Evolutionary conservation across 2,113 vertebrate species (phyloP), one percentile per base, ranked within the genome.

Genomic region (Ciconia stormi): DNA sequence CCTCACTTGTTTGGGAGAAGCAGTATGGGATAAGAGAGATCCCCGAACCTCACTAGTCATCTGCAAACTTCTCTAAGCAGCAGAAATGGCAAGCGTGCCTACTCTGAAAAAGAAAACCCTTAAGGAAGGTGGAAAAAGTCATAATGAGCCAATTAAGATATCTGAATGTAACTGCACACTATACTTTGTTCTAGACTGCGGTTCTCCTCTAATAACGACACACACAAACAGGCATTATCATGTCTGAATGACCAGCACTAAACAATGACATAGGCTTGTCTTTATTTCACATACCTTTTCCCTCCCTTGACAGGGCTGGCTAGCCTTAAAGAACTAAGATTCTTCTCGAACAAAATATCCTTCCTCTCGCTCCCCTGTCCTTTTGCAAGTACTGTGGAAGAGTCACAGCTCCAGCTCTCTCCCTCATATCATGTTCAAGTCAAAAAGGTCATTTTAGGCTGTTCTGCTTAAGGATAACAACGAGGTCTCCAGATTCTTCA

Each of bases 101-200:
- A 90, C 44, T 79, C 66, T 82, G 82, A 66, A 88, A 55, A 97
- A 94, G 26, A 95, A 86, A 96, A 74, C 7, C 47, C 92, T 78
- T 66, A 55, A 67, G 89, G 56, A 92, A 94, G 30, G 49, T 84
- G 49, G 73, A 52, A 95, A 85, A 89, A 74, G 36, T 58, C 9
- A 71, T 84, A 89, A 81, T 0, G 3, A 89, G 47, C 30, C 62
- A 84, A 86, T 87, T 62, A 91, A 84, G 56, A 72, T 59, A 91
- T 34, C 47, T 79, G n/a, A 87, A 82, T 23, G 22, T 58, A 91
- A 91, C 4, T 87, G n/a, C 50, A 78, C 29, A 25, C 30, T 70
- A 67, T 18, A 42, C 55, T 79, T 82, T 46, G 65, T 63, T 78
- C 87, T 71, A 74, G 59, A 71, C 61, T 27, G 20, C 2, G 7